phyloP scores from a whole-genome alignment of 1,140 invertebrate species.

The Sinella curviseta region DNA sequence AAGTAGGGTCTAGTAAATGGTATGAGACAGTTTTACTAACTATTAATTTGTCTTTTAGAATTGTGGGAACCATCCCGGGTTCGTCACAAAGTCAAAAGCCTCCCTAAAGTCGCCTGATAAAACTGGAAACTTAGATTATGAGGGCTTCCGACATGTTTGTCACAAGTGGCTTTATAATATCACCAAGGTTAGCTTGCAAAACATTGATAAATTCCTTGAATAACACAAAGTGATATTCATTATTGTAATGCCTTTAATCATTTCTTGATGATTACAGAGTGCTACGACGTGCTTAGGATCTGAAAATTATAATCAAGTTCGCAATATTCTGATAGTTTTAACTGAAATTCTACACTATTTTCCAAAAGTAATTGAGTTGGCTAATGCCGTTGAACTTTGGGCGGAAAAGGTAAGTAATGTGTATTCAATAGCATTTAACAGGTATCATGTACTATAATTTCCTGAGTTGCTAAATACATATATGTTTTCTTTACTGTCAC shows the following conservation, averaged over 20 bases:
- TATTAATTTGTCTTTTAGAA: constrained; percentile 61
- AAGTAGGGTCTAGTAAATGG: too few species aligned
- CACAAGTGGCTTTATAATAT: constrained; percentile 99
- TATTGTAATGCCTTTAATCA: too few species aligned
- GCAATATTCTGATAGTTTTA: constrained; percentile 91
- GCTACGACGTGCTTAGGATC: constrained; percentile 93
- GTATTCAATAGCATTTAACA: too few species aligned
- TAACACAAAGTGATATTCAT: background rate
- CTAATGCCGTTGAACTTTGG: constrained; percentile 85
- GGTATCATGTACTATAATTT: too few species aligned
- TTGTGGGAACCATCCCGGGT: constrained; percentile 92
- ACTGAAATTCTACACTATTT: constrained; percentile 89
- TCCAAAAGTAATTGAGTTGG: constrained; percentile 82
- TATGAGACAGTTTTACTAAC: too few species aligned
- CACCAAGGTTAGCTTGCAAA: constrained; percentile 72
- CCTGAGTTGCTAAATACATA: too few species aligned
- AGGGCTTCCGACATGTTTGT: constrained; percentile 96
- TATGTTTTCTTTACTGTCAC: too few species aligned
- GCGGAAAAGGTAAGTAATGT: constrained; percentile 81
- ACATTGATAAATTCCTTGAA: background rate
- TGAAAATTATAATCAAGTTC: constrained; percentile 94
- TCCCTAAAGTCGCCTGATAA: constrained; percentile 77
- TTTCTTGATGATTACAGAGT: too few species aligned
- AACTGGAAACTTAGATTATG: constrained; percentile 91
- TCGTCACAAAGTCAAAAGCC: constrained; percentile 93